Evolutionary conservation across 2,113 vertebrate species (phyloP).

Genomic region (Pampusana beccarii): DNA sequence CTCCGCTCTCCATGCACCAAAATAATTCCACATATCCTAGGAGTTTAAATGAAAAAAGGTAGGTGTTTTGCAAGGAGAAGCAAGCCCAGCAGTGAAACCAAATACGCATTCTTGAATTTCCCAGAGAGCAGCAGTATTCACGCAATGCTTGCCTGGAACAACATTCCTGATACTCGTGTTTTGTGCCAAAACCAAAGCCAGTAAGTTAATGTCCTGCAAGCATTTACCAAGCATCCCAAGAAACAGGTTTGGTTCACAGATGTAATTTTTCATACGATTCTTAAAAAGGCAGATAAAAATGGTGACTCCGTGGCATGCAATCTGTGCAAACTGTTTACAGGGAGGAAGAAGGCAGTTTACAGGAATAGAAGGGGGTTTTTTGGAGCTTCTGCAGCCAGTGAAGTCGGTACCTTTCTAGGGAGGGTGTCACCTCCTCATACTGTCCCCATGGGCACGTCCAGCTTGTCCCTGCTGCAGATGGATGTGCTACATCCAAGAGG

Average conservation of each 20-base stretch:
- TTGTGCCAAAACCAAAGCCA: not conserved
- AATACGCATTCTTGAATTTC: not conserved
- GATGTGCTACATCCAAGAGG: not conserved
- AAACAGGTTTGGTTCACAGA: not conserved
- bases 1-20: not conserved
- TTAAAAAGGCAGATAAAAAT: not conserved
- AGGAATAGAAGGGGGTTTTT: not conserved
- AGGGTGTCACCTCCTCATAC: not conserved
- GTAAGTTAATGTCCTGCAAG: not conserved
- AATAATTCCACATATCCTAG: not conserved
- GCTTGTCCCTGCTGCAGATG: not conserved
- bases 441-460: not conserved
- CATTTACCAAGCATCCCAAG: not conserved
- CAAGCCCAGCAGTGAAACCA: not conserved
- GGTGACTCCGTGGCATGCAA: not conserved
- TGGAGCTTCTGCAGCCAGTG: not conserved
- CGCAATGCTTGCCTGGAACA: not conserved
- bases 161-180: rapidly evolving
- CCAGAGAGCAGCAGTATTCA: not conserved
- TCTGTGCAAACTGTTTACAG: not conserved
- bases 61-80: not conserved
- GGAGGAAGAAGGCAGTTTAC: not conserved
- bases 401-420: not conserved
- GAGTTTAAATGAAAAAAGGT: not conserved
- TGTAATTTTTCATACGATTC: not conserved